These are phyloP conservation scores for Platycheirus albimanus DNA, from an alignment of 2,888 invertebrate genomes.

Conservation along the genomic window DNA sequence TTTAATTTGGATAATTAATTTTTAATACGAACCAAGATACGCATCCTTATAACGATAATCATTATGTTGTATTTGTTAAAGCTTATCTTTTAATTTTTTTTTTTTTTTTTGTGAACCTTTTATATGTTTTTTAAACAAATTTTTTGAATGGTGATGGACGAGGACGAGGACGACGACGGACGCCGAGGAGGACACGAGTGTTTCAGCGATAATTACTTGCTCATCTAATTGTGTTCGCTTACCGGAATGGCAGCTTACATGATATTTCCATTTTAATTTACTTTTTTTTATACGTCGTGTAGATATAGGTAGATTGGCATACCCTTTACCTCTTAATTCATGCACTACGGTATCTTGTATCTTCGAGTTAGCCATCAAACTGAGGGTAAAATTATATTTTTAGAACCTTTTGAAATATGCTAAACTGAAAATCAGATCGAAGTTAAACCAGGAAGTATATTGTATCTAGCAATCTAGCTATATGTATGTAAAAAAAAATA, in stretches of 20 bases:
- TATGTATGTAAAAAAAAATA: not conserved
- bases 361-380: not conserved
- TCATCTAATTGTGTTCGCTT: conserved; percentile 58
- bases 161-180: no score
- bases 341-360: not conserved
- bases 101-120: no score
- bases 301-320: no score
- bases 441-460: conserved; percentile 41
- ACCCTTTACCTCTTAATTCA: not conserved
- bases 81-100: not conserved
- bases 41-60: conserved; percentile 23
- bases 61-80: conserved; percentile 29
- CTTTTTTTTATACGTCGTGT: not conserved
- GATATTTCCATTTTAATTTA: conserved; percentile 71
- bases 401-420: conserved; percentile 45
- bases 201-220: conserved; percentile 55
- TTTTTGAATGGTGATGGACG: no score
- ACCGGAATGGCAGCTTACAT: conserved; percentile 68
- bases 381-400: conserved; percentile 49
- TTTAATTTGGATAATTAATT: conserved; percentile 70
- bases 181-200: no score
- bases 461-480: no score
- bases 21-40: conserved; percentile 46
- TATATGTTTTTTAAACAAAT: no score
- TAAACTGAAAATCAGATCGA: conserved; percentile 51